A percentile compares a stretch with the other conserved stretches of the same genome.
Conservation (phyloP, 2,888 invertebrate species). For the Tenthredo notha region DNA sequence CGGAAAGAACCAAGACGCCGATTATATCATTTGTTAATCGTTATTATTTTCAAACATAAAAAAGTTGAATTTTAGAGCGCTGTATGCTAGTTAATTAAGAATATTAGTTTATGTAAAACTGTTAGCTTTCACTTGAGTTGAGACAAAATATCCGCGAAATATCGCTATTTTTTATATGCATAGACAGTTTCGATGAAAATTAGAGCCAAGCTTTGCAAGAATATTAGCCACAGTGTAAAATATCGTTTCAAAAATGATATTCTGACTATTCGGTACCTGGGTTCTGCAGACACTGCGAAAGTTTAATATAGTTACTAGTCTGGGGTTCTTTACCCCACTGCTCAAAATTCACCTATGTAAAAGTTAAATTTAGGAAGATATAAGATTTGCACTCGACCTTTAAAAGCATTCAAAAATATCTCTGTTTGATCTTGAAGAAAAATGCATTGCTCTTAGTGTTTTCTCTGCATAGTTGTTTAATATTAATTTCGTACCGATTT, state of each 20-base stretch:
- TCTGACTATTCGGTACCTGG: slow-evolving; percentile 14
- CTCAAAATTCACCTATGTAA: slow-evolving; percentile 29
- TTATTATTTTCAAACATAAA: not conserved
- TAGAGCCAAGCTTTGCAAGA: not conserved
- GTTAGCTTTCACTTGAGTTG: not conserved
- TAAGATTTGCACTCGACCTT: slow-evolving; percentile 26
- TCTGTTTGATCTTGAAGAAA: slow-evolving; percentile 28
- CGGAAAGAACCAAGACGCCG: not conserved
- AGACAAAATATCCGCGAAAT: not conserved
- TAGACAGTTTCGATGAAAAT: not conserved
- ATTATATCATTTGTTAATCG: not conserved
- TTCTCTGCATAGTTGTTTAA: not conserved
- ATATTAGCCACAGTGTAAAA: not conserved
- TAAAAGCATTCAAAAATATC: not conserved
- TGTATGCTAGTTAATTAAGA: not conserved
- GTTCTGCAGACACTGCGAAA: slow-evolving; percentile 28
- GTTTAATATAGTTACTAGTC: slow-evolving; percentile 14
- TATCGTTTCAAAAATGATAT: not conserved
- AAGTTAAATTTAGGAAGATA: slow-evolving; percentile 44
- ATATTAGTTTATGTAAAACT: slow-evolving; percentile 9
- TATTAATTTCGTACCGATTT: not conserved
- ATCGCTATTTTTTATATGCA: not conserved
- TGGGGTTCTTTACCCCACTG: slow-evolving; percentile 35
- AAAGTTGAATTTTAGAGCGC: not conserved
- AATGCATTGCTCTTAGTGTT: not conserved